Evolutionary conservation across 2,888 invertebrate genomes (phyloP).

Genomic region (Priocnemis perturbator): DNA sequence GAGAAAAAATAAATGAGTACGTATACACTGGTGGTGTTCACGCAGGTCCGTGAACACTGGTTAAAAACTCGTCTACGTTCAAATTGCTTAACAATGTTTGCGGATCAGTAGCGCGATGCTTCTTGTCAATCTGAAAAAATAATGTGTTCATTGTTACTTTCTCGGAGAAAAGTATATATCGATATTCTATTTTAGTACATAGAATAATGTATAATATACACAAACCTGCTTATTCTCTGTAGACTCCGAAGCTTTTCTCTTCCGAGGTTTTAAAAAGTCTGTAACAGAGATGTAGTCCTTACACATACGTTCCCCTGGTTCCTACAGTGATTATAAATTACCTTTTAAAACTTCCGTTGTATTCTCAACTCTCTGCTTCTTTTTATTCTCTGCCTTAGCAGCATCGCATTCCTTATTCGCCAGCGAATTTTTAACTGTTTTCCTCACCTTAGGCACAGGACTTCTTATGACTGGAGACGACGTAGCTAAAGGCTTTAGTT

Average conservation of each 20-base stretch:
- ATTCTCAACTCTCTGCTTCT: conserved; percentile 22
- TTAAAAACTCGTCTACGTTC: conserved; percentile 64
- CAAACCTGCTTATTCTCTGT: conserved; percentile 59
- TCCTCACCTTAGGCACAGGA: conserved; percentile 34
- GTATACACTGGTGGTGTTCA: conserved; percentile 26
- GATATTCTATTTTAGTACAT: conserved; percentile 8
- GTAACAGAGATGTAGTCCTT: too few species aligned
- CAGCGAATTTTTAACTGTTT: background rate
- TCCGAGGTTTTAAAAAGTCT: conserved; percentile 42
- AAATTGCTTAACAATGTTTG: conserved; percentile 58
- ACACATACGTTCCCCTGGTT: too few species aligned
- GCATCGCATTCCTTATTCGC: conserved; percentile 21
- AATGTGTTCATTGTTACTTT: background rate
- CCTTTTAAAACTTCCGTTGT: background rate
- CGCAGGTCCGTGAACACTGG: conserved; percentile 63
- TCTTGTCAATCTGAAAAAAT: conserved; percentile 57
- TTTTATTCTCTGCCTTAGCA: background rate
- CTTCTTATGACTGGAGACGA: conserved; percentile 61
- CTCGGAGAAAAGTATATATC: background rate
- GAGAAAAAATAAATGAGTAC: conserved; percentile 6
- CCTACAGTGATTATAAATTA: background rate
- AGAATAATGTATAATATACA: conserved; percentile 12
- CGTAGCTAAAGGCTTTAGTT: conserved; percentile 59
- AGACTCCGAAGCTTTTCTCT: conserved; percentile 53
- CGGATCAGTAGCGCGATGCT: conserved; percentile 52